Evolutionary conservation across 1,140 invertebrate genomes (phyloP).

Genomic region (Dendroctonus ponderosae): DNA sequence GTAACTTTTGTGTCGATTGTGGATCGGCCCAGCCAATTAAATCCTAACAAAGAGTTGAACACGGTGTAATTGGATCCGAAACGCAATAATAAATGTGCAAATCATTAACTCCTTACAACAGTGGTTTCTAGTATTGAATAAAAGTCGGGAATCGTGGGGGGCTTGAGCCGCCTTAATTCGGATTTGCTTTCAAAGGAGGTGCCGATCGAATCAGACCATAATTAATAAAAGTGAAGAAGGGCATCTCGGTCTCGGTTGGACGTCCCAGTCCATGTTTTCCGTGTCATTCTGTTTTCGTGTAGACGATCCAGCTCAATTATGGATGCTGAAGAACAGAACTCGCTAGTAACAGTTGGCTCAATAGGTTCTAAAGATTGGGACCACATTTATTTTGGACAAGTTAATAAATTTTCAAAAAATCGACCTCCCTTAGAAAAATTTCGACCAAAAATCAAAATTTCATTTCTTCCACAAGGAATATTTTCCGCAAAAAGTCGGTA

Average conservation of each 20-base stretch:
- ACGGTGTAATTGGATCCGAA: slow-evolving; percentile 20
- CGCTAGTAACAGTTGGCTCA: too few relatives aligned
- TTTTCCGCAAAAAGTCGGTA: too few relatives aligned
- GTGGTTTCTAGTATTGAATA: slow-evolving; percentile 30
- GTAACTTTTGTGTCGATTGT: not conserved
- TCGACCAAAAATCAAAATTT: too few relatives aligned
- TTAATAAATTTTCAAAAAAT: too few relatives aligned
- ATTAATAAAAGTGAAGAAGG: slow-evolving; percentile 21
- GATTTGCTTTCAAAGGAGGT: slow-evolving; percentile 19
- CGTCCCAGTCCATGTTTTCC: slow-evolving; percentile 1
- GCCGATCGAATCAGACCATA: slow-evolving; percentile 16
- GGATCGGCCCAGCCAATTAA: slow-evolving; percentile 16
- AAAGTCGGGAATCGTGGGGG: slow-evolving; percentile 22
- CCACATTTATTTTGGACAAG: too few relatives aligned
- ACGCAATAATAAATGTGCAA: slow-evolving; percentile 24
- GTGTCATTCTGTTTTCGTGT: slow-evolving; percentile 6
- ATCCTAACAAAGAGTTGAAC: slow-evolving; percentile 19
- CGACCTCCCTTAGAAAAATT: too few relatives aligned
- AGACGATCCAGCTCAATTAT: too few relatives aligned
- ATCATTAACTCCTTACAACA: slow-evolving; percentile 29
- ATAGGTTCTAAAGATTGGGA: too few relatives aligned
- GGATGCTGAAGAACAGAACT: too few relatives aligned
- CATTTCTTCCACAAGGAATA: too few relatives aligned
- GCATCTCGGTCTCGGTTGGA: slow-evolving; percentile 12
- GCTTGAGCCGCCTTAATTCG: slow-evolving; percentile 14